These are phyloP conservation scores for Synanthedon myopaeformis DNA, from an alignment of 2,888 invertebrate species.

Conservation along the genomic window DNA sequence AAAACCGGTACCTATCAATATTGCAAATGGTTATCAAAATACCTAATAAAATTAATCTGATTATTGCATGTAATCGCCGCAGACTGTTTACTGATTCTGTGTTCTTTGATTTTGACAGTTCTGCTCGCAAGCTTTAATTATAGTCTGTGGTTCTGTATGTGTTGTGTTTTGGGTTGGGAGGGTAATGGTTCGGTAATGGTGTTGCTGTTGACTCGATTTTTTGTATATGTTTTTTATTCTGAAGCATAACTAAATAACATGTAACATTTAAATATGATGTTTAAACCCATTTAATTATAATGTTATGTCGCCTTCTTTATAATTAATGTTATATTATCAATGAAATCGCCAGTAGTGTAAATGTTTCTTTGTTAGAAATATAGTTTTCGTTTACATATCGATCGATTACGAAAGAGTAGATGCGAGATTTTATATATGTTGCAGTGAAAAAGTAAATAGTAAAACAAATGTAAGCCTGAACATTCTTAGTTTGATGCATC, in stretches of 20 bases:
- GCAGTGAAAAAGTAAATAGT: neutral
- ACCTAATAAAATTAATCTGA: no score
- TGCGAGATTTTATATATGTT: neutral
- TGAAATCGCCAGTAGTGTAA: slow-evolving; percentile 13
- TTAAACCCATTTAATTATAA: slow-evolving; percentile 15
- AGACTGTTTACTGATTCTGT: no score
- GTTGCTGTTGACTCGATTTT: slow-evolving; percentile 55
- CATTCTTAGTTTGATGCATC: no score
- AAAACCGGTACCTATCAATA: no score
- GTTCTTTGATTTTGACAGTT: no score
- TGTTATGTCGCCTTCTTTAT: slow-evolving; percentile 17
- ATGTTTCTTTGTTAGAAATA: slow-evolving; percentile 59
- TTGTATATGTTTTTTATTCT: slow-evolving; percentile 28
- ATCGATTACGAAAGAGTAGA: slow-evolving; percentile 65
- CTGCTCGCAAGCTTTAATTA: no score
- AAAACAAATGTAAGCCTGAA: neutral
- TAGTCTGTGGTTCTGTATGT: no score
- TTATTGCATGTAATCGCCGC: no score
- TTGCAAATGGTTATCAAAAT: no score
- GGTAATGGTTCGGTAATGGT: slow-evolving; percentile 55
- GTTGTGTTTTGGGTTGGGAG: slow-evolving; percentile 28
- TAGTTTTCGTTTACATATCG: slow-evolving; percentile 57
- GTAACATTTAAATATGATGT: slow-evolving; percentile 10
- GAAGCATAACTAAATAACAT: slow-evolving; percentile 24
- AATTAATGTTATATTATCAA: slow-evolving; percentile 9